Evolutionary conservation across 2,113 vertebrate species (phyloP), one percentile per base, ranked within the genome.

Genomic region (Pungitius pungitius): DNA sequence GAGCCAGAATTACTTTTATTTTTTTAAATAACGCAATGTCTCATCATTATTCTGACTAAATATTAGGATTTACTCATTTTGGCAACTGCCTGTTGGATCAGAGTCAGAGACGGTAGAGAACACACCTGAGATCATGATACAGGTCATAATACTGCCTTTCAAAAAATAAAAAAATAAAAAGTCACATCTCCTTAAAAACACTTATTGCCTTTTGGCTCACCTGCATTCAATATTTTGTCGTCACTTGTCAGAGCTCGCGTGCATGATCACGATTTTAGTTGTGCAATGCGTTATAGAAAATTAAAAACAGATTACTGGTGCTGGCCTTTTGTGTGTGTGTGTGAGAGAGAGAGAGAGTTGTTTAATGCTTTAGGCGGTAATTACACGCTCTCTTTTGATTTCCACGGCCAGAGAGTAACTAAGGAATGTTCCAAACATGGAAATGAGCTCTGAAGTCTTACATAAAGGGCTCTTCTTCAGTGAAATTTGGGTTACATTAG

Each of bases 41-140:
- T 45, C 2, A n/a, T 35, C n/a, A 20, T 33, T 45, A 35, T 71
- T 43, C 11, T 11, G n/a, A 10, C 45, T 22, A 30, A 22, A 27
- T 13, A 15, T 20, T 20, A 15, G 0, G 39, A 63, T 66, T 67
- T n/a, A 27, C 14, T 69, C 4, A 5, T 18, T n/a, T 30, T 5
- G 15, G 4, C 43, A 18, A 18, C 43, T 18, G 22, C 17, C 52
- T 47, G n/a, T 45, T n/a, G 20, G 11, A 47, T 65, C 60, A 43
- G 7, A 40, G 3, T 10, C 8, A n/a, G 2, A 17, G 22, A 66
- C 5, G 9, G 22, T 47, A 62, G 14, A 52, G 9, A 10, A 20
- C 51, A 47, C 27, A 69, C 35, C 73, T 67, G 43, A 59, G 18
- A 58, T 13, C 30, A 4, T 58, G 30, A n/a, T n/a, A 56, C 35